phyloP scores from a whole-genome alignment of 2,797 vertebrate species.

The Takifugu ocellatus region DNA sequence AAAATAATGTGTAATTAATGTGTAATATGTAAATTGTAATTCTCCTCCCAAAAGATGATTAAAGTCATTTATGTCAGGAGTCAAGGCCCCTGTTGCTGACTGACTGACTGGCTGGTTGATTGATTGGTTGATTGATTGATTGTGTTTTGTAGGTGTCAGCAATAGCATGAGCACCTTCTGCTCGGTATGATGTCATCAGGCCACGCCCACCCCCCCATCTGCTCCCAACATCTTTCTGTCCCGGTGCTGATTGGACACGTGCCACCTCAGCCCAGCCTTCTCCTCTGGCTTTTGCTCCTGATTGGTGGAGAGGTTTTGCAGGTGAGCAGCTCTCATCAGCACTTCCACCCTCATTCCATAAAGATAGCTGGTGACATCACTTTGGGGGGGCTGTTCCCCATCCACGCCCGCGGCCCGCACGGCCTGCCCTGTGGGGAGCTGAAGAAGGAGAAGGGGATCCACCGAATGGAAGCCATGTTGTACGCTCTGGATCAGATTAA shows the following conservation, averaged over 20 bases:
- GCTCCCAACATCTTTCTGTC: not conserved
- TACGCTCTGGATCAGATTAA: conserved; percentile 90
- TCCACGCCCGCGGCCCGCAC: conserved; percentile 82
- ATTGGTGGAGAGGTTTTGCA: conserved; percentile 19
- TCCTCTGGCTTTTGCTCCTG: conserved; percentile 44
- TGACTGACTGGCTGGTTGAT: no score
- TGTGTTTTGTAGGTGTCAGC: conserved; percentile 35
- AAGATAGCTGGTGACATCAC: conserved; percentile 85
- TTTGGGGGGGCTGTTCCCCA: conserved; percentile 85
- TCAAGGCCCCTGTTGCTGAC: no score
- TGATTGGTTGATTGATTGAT: not conserved
- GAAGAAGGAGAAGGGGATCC: conserved; percentile 89
- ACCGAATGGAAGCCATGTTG: conserved; percentile 90
- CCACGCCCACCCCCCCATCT: not conserved
- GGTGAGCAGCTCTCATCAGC: conserved; percentile 64
- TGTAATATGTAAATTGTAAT: no score
- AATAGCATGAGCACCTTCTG: conserved; percentile 46
- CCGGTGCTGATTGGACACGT: not conserved
- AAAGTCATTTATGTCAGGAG: no score
- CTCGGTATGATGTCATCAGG: conserved; percentile 59
- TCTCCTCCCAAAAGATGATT: no score
- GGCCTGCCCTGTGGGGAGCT: conserved; percentile 82
- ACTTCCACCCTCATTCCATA: conserved; percentile 80
- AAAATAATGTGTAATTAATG: no score
- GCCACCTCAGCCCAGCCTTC: conserved; percentile 22